Conservation (phyloP, 35 echinoderm and acorn worm genomes). For the Apostichopus parvimensis region DNA sequence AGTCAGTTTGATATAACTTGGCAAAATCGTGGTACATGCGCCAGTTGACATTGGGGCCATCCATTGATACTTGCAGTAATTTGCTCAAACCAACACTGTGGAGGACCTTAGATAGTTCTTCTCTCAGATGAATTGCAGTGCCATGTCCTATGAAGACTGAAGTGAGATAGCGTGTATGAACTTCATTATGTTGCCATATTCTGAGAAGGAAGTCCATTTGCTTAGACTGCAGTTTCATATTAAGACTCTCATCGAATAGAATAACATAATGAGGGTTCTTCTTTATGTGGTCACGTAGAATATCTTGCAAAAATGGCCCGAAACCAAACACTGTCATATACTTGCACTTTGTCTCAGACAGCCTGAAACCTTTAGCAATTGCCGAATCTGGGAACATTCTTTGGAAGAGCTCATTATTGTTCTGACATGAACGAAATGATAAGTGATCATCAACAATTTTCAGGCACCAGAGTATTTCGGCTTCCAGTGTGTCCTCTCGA, state of each 20-base stretch:
- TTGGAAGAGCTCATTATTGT: constrained; percentile 54
- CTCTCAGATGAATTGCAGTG: constrained; percentile 63
- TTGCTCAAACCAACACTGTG: constrained; percentile 48
- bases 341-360: constrained; percentile 48
- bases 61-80: constrained; percentile 64
- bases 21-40: constrained; percentile 43
- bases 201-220: constrained; percentile 39
- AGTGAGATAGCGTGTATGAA: constrained; percentile 26
- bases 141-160: constrained; percentile 64
- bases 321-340: constrained; percentile 59
- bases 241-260: constrained; percentile 57
- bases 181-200: constrained; percentile 50
- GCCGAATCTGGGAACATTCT: constrained; percentile 71
- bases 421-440: constrained; percentile 48
- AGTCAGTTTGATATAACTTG: neutral
- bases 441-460: constrained; percentile 59
- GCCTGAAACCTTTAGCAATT: constrained; percentile 57
- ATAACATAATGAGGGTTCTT: constrained; percentile 35
- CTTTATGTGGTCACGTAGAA: constrained; percentile 55
- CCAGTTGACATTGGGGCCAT: constrained; percentile 60
- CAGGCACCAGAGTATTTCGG: constrained; percentile 64
- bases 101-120: constrained; percentile 44
- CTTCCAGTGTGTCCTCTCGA: constrained; percentile 61
- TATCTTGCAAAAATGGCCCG: constrained; percentile 54
- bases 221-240: constrained; percentile 40